A percentile compares a stretch with the other conserved stretches of the same genome.
phyloP scores from a whole-genome alignment of 2,113 vertebrate species.

The Monopterus albus region DNA sequence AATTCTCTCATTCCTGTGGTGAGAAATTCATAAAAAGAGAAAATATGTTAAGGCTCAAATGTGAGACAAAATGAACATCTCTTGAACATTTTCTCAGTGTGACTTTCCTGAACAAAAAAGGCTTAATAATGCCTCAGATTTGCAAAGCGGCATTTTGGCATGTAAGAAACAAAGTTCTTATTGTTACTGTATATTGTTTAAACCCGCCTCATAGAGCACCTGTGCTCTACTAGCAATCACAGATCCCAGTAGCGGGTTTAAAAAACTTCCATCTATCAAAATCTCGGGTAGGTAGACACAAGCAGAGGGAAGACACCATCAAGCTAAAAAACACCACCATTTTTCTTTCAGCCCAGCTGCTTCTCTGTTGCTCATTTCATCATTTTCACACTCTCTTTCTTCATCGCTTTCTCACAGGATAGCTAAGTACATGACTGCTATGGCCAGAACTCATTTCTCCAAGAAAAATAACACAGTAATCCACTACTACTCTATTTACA shows the following conservation, averaged over 20 bases:
- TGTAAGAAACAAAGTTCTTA: constrained; percentile 34
- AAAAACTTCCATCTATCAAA: constrained; percentile 21
- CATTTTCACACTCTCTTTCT: constrained; percentile 28
- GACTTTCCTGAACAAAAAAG: constrained; percentile 45
- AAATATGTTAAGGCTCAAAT: neutral
- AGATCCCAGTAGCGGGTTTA: constrained; percentile 37
- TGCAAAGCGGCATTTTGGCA: constrained; percentile 26
- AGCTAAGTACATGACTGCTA: constrained; percentile 48
- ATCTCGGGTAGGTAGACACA: constrained; percentile 13
- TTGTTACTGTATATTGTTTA: constrained; percentile 30
- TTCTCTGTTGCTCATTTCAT: constrained; percentile 20
- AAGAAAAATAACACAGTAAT: constrained; percentile 50
- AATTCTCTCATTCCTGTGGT: neutral
- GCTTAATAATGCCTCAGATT: constrained; percentile 30
- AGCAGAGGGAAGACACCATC: constrained; percentile 29
- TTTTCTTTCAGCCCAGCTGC: constrained; percentile 37
- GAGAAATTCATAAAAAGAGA: neutral
- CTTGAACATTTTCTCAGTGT: constrained; percentile 5
- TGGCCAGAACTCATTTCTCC: constrained; percentile 57
- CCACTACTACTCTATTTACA: constrained; percentile 25
- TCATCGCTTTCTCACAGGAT: constrained; percentile 33
- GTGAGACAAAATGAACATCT: constrained; percentile 19
- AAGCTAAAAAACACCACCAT: constrained; percentile 32
- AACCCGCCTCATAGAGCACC: constrained; percentile 32
- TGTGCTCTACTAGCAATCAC: constrained; percentile 37